Evolutionary conservation across 2,888 invertebrate species (phyloP).

Genomic region (Lasioglossum vierecki): DNA sequence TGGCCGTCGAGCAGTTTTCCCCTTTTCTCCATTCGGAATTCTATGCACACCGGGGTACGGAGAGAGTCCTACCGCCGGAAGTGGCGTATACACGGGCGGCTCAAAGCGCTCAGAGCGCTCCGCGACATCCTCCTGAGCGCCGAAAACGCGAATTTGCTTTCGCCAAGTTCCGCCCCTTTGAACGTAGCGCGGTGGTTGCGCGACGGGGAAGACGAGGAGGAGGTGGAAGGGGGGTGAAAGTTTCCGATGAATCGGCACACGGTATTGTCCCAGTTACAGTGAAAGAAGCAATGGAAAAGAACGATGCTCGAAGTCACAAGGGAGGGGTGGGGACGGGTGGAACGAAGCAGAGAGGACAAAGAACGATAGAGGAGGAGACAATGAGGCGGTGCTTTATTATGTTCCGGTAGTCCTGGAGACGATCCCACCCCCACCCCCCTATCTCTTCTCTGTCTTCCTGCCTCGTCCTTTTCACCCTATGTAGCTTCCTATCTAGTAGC

Average conservation of each 20-base stretch:
- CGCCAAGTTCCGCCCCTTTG: constrained; percentile 46
- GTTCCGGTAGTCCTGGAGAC: constrained; percentile 54
- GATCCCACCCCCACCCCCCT: constrained; percentile 33
- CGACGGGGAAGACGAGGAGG: neutral
- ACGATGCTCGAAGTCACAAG: constrained; percentile 25
- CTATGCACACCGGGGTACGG: neutral
- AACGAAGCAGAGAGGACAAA: constrained; percentile 12
- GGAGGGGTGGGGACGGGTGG: neutral
- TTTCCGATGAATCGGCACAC: constrained; percentile 64
- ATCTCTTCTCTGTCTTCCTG: neutral
- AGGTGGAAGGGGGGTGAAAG: constrained; percentile 30
- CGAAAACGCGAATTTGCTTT: constrained; percentile 60
- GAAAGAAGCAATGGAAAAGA: constrained; percentile 43
- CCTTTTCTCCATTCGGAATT: neutral
- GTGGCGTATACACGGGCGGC: constrained; percentile 1
- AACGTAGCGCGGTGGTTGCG: constrained; percentile 15
- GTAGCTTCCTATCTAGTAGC: constrained; percentile 37
- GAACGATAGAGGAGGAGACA: constrained; percentile 53
- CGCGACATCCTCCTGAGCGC: constrained; percentile 12
- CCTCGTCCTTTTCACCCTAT: neutral
- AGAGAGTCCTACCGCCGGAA: constrained; percentile 17
- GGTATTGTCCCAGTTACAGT: constrained; percentile 59
- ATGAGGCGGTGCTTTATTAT: constrained; percentile 66
- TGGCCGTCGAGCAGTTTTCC: neutral
- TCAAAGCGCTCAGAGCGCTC: neutral